phyloP scores from a whole-genome alignment of 2,888 invertebrate species.

The Drosophila falleni region DNA sequence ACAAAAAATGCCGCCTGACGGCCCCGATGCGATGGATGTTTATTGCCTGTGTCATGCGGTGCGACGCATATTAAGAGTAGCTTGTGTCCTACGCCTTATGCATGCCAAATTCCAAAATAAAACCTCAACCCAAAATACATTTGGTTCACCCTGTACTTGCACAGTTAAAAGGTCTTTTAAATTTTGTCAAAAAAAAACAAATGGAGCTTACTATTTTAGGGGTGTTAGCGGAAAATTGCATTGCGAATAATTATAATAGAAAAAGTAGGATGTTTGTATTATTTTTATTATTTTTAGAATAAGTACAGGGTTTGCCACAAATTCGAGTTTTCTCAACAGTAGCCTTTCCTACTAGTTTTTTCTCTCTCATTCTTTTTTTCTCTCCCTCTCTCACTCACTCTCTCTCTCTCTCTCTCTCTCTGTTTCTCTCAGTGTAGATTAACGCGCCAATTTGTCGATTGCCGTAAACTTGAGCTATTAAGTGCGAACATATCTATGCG shows the following conservation, averaged over 20 bases:
- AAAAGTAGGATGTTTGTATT: too few species aligned
- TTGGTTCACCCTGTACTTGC: background rate
- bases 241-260: too few species aligned
- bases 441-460: conserved; percentile 78
- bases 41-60: conserved; percentile 55
- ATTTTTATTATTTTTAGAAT: too few species aligned
- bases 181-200: too few species aligned
- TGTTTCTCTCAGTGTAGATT: conserved; percentile 52
- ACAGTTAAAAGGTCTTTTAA: background rate
- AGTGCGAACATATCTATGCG: conserved; percentile 73
- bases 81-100: conserved; percentile 63
- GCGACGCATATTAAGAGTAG: conserved; percentile 64
- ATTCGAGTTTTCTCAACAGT: background rate
- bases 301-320: background rate
- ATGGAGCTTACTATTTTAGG: too few species aligned
- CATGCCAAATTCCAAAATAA: conserved; percentile 49
- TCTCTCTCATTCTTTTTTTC: background rate
- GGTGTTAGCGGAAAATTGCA: too few species aligned
- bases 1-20: conserved; percentile 30
- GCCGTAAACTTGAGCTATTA: conserved; percentile 82
- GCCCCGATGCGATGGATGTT: conserved; percentile 44
- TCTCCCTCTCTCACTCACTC: conserved; percentile 14
- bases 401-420: conserved; percentile 10
- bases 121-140: conserved; percentile 20
- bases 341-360: background rate